phyloP scores from a whole-genome alignment of 2,888 invertebrate species.

The Lasioglossum malachurum region DNA sequence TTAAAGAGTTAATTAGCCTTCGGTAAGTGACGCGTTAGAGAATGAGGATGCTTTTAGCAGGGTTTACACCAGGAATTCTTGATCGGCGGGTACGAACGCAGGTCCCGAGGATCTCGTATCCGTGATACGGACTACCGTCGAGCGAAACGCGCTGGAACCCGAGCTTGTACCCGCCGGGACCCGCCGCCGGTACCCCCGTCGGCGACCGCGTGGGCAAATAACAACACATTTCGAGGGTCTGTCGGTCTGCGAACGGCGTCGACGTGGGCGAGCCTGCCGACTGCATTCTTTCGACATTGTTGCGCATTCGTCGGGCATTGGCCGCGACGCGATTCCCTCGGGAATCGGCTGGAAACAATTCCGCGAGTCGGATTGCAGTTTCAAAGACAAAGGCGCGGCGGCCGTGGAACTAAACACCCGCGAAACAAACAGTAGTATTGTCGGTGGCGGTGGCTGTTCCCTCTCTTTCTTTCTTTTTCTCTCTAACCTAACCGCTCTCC shows the following conservation, averaged over 20 bases:
- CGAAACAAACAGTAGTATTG: background rate
- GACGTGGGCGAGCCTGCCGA: constrained; percentile 72
- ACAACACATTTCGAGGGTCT: constrained; percentile 69
- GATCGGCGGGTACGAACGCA: background rate
- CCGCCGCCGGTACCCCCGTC: constrained; percentile 1
- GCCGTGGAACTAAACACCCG: constrained; percentile 29
- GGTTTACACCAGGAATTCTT: background rate
- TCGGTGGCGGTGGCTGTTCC: background rate
- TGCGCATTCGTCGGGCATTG: constrained; percentile 68
- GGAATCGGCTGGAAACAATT: constrained; percentile 55
- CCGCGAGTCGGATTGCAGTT: constrained; percentile 59
- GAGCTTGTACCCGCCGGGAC: background rate
- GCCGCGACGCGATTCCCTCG: constrained; percentile 60
- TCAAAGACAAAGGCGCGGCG: constrained; percentile 52
- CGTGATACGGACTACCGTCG: background rate
- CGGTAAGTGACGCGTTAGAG: background rate
- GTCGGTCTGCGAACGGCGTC: constrained; percentile 26
- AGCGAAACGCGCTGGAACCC: background rate
- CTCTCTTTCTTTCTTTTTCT: background rate
- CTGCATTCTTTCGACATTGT: constrained; percentile 64
- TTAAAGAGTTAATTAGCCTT: background rate
- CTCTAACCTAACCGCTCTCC: background rate
- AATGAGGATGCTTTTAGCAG: background rate
- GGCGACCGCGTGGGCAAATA: constrained; percentile 62
- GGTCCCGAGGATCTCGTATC: background rate